Percentiles rank a stretch among this genome's conserved stretches.
Conservation (phyloP, 2,113 vertebrate genomes). For the Paralichthys olivaceus region DNA sequence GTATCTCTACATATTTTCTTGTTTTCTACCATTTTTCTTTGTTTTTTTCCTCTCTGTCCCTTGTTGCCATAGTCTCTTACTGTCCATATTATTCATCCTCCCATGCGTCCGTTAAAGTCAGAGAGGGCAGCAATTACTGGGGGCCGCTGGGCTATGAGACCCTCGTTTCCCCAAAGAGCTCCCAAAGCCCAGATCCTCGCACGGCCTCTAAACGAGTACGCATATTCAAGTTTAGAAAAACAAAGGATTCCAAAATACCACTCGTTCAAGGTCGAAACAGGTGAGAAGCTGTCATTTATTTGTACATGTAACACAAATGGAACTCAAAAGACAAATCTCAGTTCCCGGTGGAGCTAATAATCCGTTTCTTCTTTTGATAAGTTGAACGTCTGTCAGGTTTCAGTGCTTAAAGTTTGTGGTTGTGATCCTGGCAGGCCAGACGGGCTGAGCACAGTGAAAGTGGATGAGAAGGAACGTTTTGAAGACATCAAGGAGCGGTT, state of each 20-base stretch:
- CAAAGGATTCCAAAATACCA: slow-evolving; percentile 91
- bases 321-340: slow-evolving; percentile 28
- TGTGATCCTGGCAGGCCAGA: slow-evolving; percentile 88
- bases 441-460: slow-evolving; percentile 95
- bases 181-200: slow-evolving; percentile 85
- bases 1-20: slow-evolving; percentile 81
- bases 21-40: slow-evolving; percentile 81
- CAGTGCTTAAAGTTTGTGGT: slow-evolving; percentile 47
- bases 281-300: slow-evolving; percentile 84
- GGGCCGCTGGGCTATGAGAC: slow-evolving; percentile 86
- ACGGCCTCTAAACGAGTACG: slow-evolving; percentile 88
- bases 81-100: slow-evolving; percentile 84
- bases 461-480: slow-evolving; percentile 99
- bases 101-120: slow-evolving; percentile 92
- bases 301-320: slow-evolving; percentile 46
- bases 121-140: slow-evolving; percentile 92
- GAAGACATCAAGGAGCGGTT: slow-evolving; percentile 99
- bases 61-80: slow-evolving; percentile 85
- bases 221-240: slow-evolving; percentile 98
- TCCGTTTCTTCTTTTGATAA: slow-evolving; percentile 27
- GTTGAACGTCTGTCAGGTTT: slow-evolving; percentile 18
- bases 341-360: slow-evolving; percentile 14
- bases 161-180: slow-evolving; percentile 80
- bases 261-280: slow-evolving; percentile 88
- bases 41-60: slow-evolving; percentile 85